Conservation (phyloP, 2,113 vertebrate species). For the Polyodon spathula region DNA sequence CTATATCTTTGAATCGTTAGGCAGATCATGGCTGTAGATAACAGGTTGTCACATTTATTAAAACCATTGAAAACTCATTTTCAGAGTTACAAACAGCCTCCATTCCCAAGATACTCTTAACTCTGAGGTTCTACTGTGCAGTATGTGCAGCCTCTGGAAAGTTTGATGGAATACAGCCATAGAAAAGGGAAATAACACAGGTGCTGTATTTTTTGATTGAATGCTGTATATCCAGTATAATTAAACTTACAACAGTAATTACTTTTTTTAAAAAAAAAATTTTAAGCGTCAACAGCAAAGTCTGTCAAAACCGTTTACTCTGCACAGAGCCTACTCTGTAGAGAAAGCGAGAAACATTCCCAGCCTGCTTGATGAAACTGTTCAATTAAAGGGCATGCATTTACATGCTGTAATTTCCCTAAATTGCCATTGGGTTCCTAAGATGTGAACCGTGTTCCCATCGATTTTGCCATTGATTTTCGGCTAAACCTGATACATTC, state of each 20-base stretch:
- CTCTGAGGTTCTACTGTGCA: too few species aligned
- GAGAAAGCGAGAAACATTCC: conserved; percentile 68
- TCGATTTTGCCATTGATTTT: conserved; percentile 81
- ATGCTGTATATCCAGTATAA: too few species aligned
- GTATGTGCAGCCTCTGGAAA: too few species aligned
- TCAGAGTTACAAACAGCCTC: too few species aligned
- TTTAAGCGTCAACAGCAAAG: background rate
- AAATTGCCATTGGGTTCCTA: conserved; percentile 82
- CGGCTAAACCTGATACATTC: conserved; percentile 88
- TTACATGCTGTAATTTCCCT: conserved; percentile 88
- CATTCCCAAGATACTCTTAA: too few species aligned
- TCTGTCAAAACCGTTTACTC: conserved; percentile 11
- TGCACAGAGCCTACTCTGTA: conserved; percentile 48
- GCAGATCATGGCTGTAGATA: too few species aligned
- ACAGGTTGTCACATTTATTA: too few species aligned
- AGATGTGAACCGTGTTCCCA: conserved; percentile 78
- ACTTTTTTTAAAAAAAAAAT: background rate
- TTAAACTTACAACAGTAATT: background rate
- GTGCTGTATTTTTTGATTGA: too few species aligned
- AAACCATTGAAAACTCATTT: too few species aligned
- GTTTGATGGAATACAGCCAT: too few species aligned
- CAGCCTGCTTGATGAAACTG: conserved; percentile 77
- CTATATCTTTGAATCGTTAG: too few species aligned
- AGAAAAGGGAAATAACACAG: too few species aligned
- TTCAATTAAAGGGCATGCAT: conserved; percentile 84